phyloP scores from a whole-genome alignment of 2,797 vertebrate genomes.

The Ctenopoma multispine region DNA sequence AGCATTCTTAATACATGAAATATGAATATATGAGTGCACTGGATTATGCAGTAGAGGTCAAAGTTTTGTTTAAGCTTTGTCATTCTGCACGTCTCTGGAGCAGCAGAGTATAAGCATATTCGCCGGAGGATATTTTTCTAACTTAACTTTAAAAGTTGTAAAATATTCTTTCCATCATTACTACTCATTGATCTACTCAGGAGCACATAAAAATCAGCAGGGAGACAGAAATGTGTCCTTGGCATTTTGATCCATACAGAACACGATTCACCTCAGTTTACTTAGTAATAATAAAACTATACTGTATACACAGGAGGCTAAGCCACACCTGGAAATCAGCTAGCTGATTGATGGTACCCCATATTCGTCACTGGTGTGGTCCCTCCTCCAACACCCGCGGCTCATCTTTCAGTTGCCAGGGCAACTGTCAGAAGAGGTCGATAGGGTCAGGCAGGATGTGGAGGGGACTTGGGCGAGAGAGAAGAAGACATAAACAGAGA shows the following conservation, averaged over 20 bases:
- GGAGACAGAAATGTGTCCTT: slow-evolving; percentile 37
- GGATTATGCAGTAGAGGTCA: slow-evolving; percentile 25
- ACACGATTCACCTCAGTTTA: slow-evolving; percentile 45
- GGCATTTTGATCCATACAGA: slow-evolving; percentile 29
- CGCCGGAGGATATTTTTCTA: slow-evolving; percentile 48
- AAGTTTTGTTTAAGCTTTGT: slow-evolving; percentile 17
- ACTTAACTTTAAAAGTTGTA: slow-evolving; percentile 8
- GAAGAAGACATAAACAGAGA: slow-evolving; percentile 45
- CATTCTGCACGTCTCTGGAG: slow-evolving; percentile 14
- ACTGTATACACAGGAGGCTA: slow-evolving; percentile 35
- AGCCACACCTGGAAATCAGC: slow-evolving; percentile 42
- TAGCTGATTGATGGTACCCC: slow-evolving; percentile 59
- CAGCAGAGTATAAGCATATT: slow-evolving; percentile 2
- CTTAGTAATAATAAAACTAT: slow-evolving; percentile 37
- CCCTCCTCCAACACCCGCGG: slow-evolving; percentile 34
- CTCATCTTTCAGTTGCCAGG: slow-evolving; percentile 77
- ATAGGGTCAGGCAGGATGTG: slow-evolving; percentile 74
- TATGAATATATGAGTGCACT: neutral
- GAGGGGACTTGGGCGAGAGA: slow-evolving; percentile 59
- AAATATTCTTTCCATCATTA: slow-evolving; percentile 29
- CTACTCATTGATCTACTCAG: slow-evolving; percentile 1
- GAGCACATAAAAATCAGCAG: slow-evolving; percentile 17
- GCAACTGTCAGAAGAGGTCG: slow-evolving; percentile 75
- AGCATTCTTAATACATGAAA: slow-evolving; percentile 16
- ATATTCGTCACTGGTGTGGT: slow-evolving; percentile 34